A percentile compares a stretch with the other conserved stretches of the same genome.
phyloP scores from a whole-genome alignment of 2,113 vertebrate species.

The Benitochromis conjunctus region DNA sequence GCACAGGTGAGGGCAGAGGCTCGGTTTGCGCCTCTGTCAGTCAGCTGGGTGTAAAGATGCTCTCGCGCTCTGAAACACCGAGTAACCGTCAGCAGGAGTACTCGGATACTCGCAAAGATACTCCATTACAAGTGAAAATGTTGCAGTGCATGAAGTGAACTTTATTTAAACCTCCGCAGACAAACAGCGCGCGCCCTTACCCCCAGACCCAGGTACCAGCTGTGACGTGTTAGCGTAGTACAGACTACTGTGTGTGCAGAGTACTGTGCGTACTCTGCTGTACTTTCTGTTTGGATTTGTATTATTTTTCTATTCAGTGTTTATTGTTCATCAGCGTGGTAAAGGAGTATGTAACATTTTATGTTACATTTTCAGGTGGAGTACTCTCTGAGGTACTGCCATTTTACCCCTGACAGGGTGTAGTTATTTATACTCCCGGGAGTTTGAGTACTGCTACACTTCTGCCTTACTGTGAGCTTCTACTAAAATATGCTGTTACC shows the following conservation, averaged over 20 bases:
- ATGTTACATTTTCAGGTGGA: background rate
- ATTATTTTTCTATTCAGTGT: background rate
- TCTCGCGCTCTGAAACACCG: background rate
- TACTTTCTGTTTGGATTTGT: background rate
- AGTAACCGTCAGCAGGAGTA: background rate
- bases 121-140: background rate
- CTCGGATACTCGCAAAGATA: background rate
- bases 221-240: background rate
- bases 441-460: background rate
- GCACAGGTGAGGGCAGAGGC: background rate
- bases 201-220: background rate
- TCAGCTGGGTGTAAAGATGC: background rate
- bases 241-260: background rate
- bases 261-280: background rate
- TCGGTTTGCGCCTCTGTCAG: background rate
- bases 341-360: background rate
- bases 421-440: background rate
- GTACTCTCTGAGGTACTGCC: background rate
- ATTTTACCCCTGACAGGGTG: background rate
- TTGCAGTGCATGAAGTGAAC: background rate
- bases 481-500: background rate
- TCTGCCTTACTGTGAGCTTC: background rate
- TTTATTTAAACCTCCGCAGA: background rate
- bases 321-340: background rate
- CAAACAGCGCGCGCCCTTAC: background rate